Conservation (phyloP, 2,888 invertebrate species). For the Thymelicus acteon region DNA sequence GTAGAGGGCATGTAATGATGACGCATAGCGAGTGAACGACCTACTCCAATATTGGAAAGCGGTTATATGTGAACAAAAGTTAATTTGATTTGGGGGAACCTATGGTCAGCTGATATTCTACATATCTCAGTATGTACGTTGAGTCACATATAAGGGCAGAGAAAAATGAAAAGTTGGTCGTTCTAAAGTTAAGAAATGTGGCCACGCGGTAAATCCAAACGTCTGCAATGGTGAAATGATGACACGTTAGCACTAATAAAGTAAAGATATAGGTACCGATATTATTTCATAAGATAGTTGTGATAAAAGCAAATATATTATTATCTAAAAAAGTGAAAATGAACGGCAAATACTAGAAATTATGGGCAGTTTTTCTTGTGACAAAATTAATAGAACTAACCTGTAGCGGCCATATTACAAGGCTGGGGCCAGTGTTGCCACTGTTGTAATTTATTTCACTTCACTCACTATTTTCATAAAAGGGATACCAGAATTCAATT, state of each 20-base stretch:
- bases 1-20: constrained; percentile 66
- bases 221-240: constrained; percentile 81
- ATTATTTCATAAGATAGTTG: constrained; percentile 27
- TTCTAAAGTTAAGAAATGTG: constrained; percentile 69
- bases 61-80: constrained; percentile 67
- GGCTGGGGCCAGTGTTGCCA: constrained; percentile 82
- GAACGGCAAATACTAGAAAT: constrained; percentile 45
- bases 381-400: constrained; percentile 86
- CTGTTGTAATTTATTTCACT: constrained; percentile 23
- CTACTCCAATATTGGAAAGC: constrained; percentile 76
- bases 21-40: constrained; percentile 79
- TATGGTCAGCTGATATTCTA: constrained; percentile 46
- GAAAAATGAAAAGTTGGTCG: constrained; percentile 45
- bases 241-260: constrained; percentile 83
- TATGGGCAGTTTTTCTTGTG: constrained; percentile 71
- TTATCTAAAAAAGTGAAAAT: constrained; percentile 39
- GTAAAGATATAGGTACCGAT: constrained; percentile 54
- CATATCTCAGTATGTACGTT: constrained; percentile 35
- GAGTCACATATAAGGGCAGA: constrained; percentile 44
- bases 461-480: constrained; percentile 1
- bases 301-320: constrained; percentile 29
- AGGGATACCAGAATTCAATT: constrained; percentile 13
- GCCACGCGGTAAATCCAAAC: constrained; percentile 85
- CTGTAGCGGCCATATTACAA: constrained; percentile 90
- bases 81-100: constrained; percentile 49